Base-by-base conservation (phyloP, 2,113 vertebrate genomes). In the Bungarus multicinctus region DNA sequence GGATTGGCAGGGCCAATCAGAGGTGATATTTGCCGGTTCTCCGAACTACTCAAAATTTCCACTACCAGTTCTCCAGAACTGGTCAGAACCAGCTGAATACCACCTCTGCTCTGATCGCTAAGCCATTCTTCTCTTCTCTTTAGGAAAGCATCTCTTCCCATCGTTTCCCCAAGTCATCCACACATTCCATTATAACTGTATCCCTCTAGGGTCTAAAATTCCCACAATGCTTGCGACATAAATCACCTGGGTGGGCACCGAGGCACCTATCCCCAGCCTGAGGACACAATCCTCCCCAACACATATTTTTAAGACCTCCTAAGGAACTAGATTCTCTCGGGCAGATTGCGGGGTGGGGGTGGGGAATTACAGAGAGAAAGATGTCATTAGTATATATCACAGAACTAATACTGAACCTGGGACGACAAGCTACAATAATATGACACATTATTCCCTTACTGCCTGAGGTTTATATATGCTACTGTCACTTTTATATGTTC, bases 401-500 rank as follows among this genome's bases (percentile, higher is more conserved):
- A 95, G 93, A 94, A 96, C 96, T 96, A 98, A 97, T 97, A 97
- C 96, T 97, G 97, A 98, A 97, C 97, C 97, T 96, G 47, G 69
- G 95, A 95, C 97, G 95, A 97, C 95, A 96, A 94, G 23, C n/a
- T 97, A 95, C 97, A 97, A 97, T 97, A 97, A 98, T 97, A 97
- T 95, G 95, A 97, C 96, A 96, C 95, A 97, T 97, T 96, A 97
- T 97, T 98, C 97, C 91, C 93, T 90, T 95, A 94, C 96, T 97
- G 96, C 97, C 88, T 50, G 95, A 96, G 97, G 97, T 97, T 98
- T 98, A 98, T 98, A 98, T 98, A 98, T 98, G 97, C 97, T 94
- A 97, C 97, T 98, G 98, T 98, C 97, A 98, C 95, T 97, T 98
- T 97, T 97, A 98, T 97, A 96, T 97, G 96, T 98, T 98, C 95